Evolutionary conservation across 2,797 vertebrate species (phyloP), one percentile per base, ranked within the genome.

Genomic region (Harpagifer antarcticus): DNA sequence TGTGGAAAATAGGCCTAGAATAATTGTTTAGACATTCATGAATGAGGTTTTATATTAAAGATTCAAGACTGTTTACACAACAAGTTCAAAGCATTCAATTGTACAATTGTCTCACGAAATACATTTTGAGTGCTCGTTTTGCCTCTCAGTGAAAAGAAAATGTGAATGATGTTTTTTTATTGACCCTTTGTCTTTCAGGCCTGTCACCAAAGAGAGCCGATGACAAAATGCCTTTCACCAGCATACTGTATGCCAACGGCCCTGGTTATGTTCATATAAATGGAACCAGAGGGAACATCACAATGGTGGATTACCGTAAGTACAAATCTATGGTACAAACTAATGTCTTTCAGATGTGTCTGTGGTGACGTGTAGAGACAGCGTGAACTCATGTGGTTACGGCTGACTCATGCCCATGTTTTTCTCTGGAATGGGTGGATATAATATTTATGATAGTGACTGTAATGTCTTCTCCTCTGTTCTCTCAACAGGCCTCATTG

Each of bases 171-270:
- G 23, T 47, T 4, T 61, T 66, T 53, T 64, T 43, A 55, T 31
- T 81, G 11, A 63, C 13, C 11, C 0, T 4, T 74, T 58, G 27
- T 52, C 48, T 33, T 75, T 74, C 73, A 96, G 96, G 95, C 76
- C 89, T 96, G 69, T 94, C 95, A 77, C 92, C 95, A 5, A 93
- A 92, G 68, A 92, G 82, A 42, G 95, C 95, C 4, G 92, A 91
- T 4, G 96, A 96, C 70, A 83, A 60, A 78, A 93, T 96, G 90
- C 95, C 95, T 63, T 96, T 94, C 81, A 96, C 96, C 69, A 95
- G 95, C 81, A 94, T 96, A 81, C 89, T 96, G 48, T 96, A 96
- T 9, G 96, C 94, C 67, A 96, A 96, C 20, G 96, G 96, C 0
- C 96, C 95, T 0, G 95, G 96, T 48, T 96, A 95, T 11, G 79